Conservation (phyloP, 2,113 vertebrate species). For the Todiramphus chloris region DNA sequence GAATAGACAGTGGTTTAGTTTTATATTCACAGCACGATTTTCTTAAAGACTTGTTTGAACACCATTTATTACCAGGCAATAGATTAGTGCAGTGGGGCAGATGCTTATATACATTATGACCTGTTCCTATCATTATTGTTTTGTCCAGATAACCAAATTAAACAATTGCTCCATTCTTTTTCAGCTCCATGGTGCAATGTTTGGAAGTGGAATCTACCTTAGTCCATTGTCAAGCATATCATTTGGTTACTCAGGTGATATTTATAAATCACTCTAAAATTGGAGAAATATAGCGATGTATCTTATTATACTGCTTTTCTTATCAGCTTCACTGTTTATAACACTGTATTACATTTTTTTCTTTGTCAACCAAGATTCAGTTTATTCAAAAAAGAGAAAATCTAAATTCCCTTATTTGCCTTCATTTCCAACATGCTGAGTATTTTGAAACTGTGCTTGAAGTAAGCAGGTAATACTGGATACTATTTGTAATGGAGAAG, state of each 20-base stretch:
- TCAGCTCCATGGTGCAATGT: conserved; percentile 92
- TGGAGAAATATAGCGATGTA: neutral
- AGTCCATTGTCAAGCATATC: conserved; percentile 94
- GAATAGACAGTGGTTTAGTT: neutral
- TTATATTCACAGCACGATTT: neutral
- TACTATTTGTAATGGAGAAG: neutral
- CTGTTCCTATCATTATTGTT: neutral
- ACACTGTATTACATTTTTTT: neutral
- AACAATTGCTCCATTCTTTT: neutral
- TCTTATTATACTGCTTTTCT: neutral
- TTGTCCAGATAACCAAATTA: neutral
- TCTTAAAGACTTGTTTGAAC: neutral
- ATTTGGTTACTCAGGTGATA: conserved; percentile 92
- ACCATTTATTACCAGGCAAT: neutral
- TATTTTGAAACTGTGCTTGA: neutral
- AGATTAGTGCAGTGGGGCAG: neutral
- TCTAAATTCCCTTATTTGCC: neutral
- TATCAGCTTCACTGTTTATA: neutral
- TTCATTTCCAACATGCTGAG: neutral
- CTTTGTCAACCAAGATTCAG: accelerated
- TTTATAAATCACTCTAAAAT: conserved; percentile 25
- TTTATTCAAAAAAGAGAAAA: neutral
- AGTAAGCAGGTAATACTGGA: neutral
- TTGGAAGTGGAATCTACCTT: conserved; percentile 92
- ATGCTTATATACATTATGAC: neutral